Evolutionary conservation across 2,888 invertebrate genomes (phyloP), one percentile per base, ranked within the genome.

Genomic region (Drosophila nr. perissopoda): DNA sequence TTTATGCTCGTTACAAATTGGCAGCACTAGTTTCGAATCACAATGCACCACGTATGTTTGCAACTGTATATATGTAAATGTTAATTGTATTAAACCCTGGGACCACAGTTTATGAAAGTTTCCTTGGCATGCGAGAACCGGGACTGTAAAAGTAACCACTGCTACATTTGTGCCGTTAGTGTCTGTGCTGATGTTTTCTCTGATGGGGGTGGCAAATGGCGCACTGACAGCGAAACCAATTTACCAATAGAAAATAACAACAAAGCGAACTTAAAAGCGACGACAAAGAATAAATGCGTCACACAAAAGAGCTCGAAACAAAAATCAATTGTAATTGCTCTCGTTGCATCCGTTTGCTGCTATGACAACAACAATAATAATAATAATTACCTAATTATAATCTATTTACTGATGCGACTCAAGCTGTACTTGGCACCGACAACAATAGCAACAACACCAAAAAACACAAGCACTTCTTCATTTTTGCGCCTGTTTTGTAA

Each of bases 241-340:
- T 67, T 48, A 42, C 40, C 54, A 67, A 61, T 52, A 33, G 25
- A 52, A 70, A 65, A 58, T 40, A 69, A 78, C 42, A 73, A 77
- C 53, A 57, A 57, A 45, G 45, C 16, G 34, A 70, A 59, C 57
- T 45, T 45, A 16, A 59, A 53, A 64, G 33, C 51, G 49, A 33
- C 58, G 33, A 65, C 62, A 77, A 73, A 53, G 70, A 69, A 53
- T 40, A 29, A 73, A 73, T 73, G 67, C 81, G 70, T 70, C 80
- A 80, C 60, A 76, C 49, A 49, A 64, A 67, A 59, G 10, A 65
- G 45, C 65, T 54, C 59, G 40, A 73, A 64, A 79, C 69, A 73
- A 79, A 79, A 81, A 81, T 81, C 81, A 79, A 79, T 79, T 81
- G 58, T 56, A 77, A 81, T 66, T 73, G 60, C 59, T 73, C 21